Evolutionary conservation across 2,797 vertebrate species (phyloP).

Genomic region (Squalus acanthias): DNA sequence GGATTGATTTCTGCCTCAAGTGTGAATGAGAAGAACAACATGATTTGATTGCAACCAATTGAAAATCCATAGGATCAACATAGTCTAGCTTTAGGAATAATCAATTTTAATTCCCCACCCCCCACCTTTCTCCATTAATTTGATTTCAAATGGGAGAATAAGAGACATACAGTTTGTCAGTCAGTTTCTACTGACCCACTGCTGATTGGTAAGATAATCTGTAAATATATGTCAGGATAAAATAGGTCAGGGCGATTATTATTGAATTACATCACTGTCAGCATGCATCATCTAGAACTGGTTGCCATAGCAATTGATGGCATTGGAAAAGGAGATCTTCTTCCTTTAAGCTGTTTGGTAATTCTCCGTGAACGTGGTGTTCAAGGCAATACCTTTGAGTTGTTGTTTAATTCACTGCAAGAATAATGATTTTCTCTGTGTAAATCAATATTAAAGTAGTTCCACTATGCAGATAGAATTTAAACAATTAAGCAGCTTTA

Average conservation of each 20-base stretch:
- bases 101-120: not conserved
- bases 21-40: not conserved
- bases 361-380: not conserved
- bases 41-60: not conserved
- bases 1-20: not conserved
- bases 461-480: not conserved
- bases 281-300: not conserved
- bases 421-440: not conserved
- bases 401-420: not conserved
- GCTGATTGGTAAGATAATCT: conserved; percentile 16
- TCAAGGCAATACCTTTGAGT: conserved; percentile 15
- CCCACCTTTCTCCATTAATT: not conserved
- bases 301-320: conserved; percentile 17
- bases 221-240: conserved; percentile 16
- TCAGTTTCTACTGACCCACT: not conserved
- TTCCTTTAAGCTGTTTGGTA: conserved; percentile 25
- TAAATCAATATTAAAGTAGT: not conserved
- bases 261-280: conserved; percentile 35
- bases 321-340: not conserved
- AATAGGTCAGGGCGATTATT: conserved; percentile 18
- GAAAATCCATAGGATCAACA: not conserved
- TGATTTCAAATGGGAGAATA: not conserved
- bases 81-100: not conserved
- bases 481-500: not conserved
- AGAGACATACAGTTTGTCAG: not conserved